These are phyloP conservation scores for Nezara viridula DNA, from an alignment of 2,888 invertebrate genomes.

Conservation along the genomic window DNA sequence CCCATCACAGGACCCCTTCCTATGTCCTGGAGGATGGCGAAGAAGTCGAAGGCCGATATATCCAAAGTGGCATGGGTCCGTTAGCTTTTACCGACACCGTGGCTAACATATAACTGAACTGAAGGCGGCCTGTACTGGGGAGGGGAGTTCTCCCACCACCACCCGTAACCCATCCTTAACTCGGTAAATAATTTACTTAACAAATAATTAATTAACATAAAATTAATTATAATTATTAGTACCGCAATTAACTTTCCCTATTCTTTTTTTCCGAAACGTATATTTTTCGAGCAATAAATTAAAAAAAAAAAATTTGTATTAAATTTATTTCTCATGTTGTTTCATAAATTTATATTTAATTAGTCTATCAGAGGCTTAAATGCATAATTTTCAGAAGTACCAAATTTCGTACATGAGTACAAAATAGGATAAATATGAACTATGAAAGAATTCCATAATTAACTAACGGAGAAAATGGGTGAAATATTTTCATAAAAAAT, in stretches of 20 bases:
- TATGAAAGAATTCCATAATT: too few relatives aligned
- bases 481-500: too few relatives aligned
- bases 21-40: constrained; percentile 49
- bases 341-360: too few relatives aligned
- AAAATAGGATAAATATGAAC: too few relatives aligned
- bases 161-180: not conserved
- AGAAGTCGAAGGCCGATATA: constrained; percentile 63
- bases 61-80: constrained; percentile 61
- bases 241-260: not conserved
- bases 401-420: too few relatives aligned
- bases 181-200: not conserved
- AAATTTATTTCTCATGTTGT: too few relatives aligned
- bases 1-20: constrained; percentile 20
- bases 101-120: constrained; percentile 47
- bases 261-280: too few relatives aligned
- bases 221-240: not conserved
- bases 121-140: not conserved
- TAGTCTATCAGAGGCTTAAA: too few relatives aligned
- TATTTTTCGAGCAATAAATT: too few relatives aligned
- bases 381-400: too few relatives aligned
- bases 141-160: not conserved
- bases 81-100: constrained; percentile 55
- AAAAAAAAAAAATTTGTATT: too few relatives aligned
- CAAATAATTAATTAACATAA: not conserved
- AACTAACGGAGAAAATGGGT: too few relatives aligned